phyloP scores from a whole-genome alignment of 2,888 invertebrate species.

The Sinotaia quadrata region DNA sequence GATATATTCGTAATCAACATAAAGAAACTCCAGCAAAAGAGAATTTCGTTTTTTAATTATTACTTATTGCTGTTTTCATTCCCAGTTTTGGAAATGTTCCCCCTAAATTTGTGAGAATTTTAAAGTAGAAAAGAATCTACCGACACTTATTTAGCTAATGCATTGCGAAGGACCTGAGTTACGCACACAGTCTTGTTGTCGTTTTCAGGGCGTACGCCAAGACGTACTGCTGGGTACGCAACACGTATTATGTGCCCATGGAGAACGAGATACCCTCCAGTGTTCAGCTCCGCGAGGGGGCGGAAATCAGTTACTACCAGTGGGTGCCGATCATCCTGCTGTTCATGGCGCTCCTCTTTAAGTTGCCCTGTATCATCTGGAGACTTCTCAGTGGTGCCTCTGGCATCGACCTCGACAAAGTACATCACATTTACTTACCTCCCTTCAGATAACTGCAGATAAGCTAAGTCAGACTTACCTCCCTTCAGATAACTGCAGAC shows the following conservation, averaged over 20 bases:
- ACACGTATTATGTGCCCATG: slow-evolving; percentile 62
- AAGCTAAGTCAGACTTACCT: too few species aligned
- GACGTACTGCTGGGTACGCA: slow-evolving; percentile 62
- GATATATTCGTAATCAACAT: too few species aligned
- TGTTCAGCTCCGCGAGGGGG: slow-evolving; percentile 38
- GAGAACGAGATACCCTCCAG: slow-evolving; percentile 48
- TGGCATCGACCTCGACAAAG: slow-evolving; percentile 57
- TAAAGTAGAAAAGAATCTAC: too few species aligned
- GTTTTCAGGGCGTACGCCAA: slow-evolving; percentile 55
- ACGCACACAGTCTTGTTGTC: too few species aligned
- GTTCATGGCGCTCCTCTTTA: slow-evolving; percentile 60
- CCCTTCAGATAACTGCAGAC: too few species aligned
- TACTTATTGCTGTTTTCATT: too few species aligned
- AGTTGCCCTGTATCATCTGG: slow-evolving; percentile 60
- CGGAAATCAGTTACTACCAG: slow-evolving; percentile 62
- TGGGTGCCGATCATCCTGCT: slow-evolving; percentile 64
- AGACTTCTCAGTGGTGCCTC: slow-evolving; percentile 52
- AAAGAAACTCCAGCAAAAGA: too few species aligned
- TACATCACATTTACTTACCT: background rate
- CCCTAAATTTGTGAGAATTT: too few species aligned
- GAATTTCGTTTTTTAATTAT: too few species aligned
- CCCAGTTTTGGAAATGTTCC: too few species aligned
- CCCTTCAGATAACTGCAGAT: background rate
- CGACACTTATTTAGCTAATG: too few species aligned
- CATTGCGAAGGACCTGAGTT: too few species aligned